A percentile compares a stretch with the other conserved stretches of the same genome.
Conservation (phyloP, 2,113 vertebrate species). For the Choloepus hoffmanni region DNA sequence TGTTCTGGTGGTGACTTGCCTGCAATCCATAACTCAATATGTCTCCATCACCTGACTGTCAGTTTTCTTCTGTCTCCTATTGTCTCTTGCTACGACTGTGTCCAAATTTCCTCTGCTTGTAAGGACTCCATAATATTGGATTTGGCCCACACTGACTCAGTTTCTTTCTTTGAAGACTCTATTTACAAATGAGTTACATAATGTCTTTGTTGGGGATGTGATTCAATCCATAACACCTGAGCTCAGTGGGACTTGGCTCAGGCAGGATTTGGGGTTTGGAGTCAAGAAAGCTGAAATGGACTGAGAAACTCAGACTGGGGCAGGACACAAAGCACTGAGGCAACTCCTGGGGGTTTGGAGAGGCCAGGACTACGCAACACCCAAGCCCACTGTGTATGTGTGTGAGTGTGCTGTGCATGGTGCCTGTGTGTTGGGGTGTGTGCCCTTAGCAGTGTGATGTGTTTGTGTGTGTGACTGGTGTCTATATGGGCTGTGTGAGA, state of each 20-base stretch:
- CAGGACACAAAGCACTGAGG: not conserved
- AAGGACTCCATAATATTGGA: too few species aligned
- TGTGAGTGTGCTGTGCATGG: not conserved
- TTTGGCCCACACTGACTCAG: too few species aligned
- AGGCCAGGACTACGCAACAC: not conserved
- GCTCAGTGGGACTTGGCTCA: not conserved
- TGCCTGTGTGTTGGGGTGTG: not conserved
- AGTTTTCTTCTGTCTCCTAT: too few species aligned
- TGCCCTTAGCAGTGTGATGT: not conserved
- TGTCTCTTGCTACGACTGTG: too few species aligned
- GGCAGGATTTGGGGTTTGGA: not conserved
- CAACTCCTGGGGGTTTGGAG: not conserved
- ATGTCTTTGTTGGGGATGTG: too few species aligned
- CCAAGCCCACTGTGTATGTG: not conserved
- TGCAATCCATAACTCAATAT: too few species aligned
- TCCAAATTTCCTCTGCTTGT: too few species aligned
- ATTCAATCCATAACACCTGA: not conserved
- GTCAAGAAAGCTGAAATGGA: not conserved
- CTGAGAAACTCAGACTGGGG: not conserved
- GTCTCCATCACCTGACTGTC: too few species aligned
- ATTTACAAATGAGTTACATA: too few species aligned
- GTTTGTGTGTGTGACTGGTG: not conserved
- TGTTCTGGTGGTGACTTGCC: too few species aligned
- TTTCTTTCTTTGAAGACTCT: too few species aligned
- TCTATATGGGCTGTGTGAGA: not conserved